Percentiles rank a stretch among this genome's conserved stretches.
These are phyloP conservation scores for Triplophysa bombifrons DNA, from an alignment of 2,797 vertebrate species.

Conservation along the genomic window DNA sequence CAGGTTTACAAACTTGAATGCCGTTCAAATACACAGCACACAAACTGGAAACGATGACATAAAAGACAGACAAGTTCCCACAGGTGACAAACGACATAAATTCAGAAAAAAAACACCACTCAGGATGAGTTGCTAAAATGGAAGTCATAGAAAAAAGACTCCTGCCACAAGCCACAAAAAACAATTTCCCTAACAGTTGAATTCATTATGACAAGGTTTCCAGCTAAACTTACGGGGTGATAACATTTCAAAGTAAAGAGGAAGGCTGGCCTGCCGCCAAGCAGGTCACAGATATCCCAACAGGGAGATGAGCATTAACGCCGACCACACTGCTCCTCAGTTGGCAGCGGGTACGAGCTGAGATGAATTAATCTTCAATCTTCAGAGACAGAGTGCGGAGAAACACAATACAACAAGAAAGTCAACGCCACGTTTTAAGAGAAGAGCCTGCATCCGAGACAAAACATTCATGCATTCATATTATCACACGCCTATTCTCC, in stretches of 20 bases:
- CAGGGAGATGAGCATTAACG: constrained; percentile 51
- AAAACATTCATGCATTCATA: neutral
- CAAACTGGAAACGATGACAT: constrained; percentile 19
- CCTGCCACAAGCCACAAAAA: constrained; percentile 8
- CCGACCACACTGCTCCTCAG: constrained; percentile 20
- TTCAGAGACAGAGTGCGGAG: constrained; percentile 3
- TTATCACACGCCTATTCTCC: neutral
- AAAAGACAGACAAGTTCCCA: constrained; percentile 51
- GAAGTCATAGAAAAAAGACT: neutral
- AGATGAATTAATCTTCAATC: constrained; percentile 50
- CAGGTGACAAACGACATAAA: constrained; percentile 41
- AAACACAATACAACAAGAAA: constrained; percentile 44
- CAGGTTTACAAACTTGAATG: constrained; percentile 31
- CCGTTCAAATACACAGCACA: constrained; percentile 17
- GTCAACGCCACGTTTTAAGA: constrained; percentile 37
- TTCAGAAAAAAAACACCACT: constrained; percentile 8
- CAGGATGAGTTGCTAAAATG: neutral
- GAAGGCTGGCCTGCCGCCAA: constrained; percentile 47
- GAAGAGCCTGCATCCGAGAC: constrained; percentile 19
- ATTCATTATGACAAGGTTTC: constrained; percentile 32
- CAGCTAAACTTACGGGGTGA: constrained; percentile 47
- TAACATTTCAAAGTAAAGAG: constrained; percentile 48
- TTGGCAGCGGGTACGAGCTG: constrained; percentile 43
- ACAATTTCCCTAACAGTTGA: neutral
- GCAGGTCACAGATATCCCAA: constrained; percentile 58